phyloP scores from a whole-genome alignment of 2,888 invertebrate species.

The Drosophila histrio region DNA sequence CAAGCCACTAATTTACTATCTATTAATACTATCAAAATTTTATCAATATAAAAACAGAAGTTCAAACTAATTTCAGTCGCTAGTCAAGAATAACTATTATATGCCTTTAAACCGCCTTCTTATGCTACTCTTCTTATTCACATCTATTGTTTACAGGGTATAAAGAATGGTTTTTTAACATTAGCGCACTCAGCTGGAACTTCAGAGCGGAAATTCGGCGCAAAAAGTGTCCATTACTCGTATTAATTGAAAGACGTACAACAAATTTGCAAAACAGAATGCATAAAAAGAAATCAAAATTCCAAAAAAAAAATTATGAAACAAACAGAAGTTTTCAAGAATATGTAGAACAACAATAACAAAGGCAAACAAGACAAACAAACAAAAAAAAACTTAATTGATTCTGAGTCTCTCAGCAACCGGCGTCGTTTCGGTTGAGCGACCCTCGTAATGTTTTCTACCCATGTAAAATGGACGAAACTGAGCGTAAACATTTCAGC shows the following conservation, averaged over 20 bases:
- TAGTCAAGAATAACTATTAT: neutral
- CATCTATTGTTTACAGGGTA: slow-evolving; percentile 8
- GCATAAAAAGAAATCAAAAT: slow-evolving; percentile 17
- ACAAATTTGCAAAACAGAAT: slow-evolving; percentile 37
- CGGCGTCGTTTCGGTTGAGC: slow-evolving; percentile 64
- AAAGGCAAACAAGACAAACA: slow-evolving; percentile 15
- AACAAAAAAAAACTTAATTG: slow-evolving; percentile 54
- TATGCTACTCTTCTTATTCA: neutral
- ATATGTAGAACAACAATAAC: slow-evolving; percentile 29
- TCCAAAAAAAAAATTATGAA: slow-evolving; percentile 18
- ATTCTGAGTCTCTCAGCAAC: slow-evolving; percentile 63
- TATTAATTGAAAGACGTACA: slow-evolving; percentile 60
- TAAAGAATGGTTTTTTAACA: slow-evolving; percentile 32
- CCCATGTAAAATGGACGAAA: slow-evolving; percentile 63
- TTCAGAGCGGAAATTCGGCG: slow-evolving; percentile 52
- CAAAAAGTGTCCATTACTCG: slow-evolving; percentile 75
- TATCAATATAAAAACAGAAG: no score
- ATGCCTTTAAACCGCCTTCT: neutral
- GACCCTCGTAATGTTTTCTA: slow-evolving; percentile 51
- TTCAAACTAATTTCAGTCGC: neutral
- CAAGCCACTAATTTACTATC: neutral
- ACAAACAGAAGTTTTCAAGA: slow-evolving; percentile 24
- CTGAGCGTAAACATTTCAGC: slow-evolving; percentile 76
- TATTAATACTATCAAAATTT: no score
- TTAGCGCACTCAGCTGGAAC: slow-evolving; percentile 72